phyloP scores from a whole-genome alignment of 2,113 vertebrate species.

The Erythrolamprus reginae region DNA sequence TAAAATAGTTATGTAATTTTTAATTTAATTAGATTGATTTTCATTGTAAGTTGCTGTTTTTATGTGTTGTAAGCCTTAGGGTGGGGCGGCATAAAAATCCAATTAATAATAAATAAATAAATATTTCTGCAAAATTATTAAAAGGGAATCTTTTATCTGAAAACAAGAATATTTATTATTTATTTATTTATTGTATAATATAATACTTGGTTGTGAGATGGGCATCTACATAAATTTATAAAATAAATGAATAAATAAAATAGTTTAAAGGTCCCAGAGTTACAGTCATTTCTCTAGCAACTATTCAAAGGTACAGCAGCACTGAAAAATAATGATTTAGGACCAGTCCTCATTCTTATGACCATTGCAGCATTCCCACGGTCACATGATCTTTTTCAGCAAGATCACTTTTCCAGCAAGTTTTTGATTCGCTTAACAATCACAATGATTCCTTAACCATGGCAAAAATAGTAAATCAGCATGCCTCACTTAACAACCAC shows the following conservation, averaged over 20 bases:
- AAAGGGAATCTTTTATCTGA: background rate
- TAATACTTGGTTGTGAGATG: background rate
- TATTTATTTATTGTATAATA: no score
- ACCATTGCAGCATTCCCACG: background rate
- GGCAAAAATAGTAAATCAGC: background rate
- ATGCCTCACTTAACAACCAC: background rate
- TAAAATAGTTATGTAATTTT: no score
- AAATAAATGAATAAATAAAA: background rate
- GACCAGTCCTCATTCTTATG: background rate
- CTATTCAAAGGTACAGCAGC: background rate
- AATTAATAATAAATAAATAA: no score
- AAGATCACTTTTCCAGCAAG: background rate
- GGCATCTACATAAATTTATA: background rate
- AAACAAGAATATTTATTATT: no score
- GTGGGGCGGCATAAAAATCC: no score
- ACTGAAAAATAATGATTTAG: background rate
- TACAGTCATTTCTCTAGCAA: background rate
- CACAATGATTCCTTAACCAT: background rate
- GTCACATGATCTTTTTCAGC: background rate
- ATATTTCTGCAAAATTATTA: background rate
- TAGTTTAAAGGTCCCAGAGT: background rate
- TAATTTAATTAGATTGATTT: no score
- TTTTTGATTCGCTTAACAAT: background rate
- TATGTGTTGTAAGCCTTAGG: no score
- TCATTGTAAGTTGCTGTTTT: no score